Conservation (phyloP, 2,797 vertebrate species). For the Sternotherus odoratus region DNA sequence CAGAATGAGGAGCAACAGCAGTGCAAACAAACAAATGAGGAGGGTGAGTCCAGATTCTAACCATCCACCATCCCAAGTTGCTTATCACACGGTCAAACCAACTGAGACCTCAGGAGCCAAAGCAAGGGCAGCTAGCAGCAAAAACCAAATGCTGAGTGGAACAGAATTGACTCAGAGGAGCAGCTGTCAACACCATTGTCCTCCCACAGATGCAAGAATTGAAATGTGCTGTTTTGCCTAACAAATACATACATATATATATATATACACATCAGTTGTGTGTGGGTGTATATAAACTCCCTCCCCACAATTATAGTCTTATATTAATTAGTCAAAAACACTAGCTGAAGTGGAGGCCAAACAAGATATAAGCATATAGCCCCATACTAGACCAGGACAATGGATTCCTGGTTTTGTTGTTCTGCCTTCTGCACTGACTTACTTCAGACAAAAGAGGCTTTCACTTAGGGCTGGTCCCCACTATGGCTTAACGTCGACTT, state of each 20-base stretch:
- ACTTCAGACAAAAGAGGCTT: neutral
- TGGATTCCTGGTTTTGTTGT: neutral
- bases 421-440: neutral
- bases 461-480: too few species aligned
- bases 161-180: neutral
- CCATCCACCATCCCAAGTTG: fast-evolving
- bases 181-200: neutral
- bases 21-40: fast-evolving
- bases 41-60: neutral
- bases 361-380: neutral
- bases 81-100: neutral
- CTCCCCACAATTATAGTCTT: fast-evolving
- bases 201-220: neutral
- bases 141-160: neutral
- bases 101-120: neutral
- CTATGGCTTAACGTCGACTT: too few species aligned
- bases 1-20: slow-evolving; percentile 22
- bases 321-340: neutral
- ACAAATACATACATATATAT: neutral
- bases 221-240: neutral
- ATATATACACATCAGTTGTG: too few species aligned
- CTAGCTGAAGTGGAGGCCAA: neutral
- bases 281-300: fast-evolving
- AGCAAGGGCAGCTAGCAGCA: fast-evolving
- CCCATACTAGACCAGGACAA: neutral